Base-by-base conservation (phyloP, 2,797 vertebrate genomes). In the Danio aesculapii region DNA sequence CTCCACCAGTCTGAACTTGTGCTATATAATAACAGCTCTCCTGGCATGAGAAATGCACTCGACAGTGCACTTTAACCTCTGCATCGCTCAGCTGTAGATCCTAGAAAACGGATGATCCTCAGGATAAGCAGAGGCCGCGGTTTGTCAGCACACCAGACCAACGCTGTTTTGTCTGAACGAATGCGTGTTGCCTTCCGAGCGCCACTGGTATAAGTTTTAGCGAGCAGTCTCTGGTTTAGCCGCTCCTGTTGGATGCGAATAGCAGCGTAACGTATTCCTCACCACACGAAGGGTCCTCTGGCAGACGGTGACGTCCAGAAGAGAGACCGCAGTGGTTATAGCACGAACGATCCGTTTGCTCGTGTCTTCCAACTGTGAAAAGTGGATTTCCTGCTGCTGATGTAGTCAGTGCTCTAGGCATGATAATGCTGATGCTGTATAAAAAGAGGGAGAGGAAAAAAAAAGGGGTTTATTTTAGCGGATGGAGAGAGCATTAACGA, bases 21-120 rank as follows among this genome's bases (percentile, higher is more conserved):
- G 58, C 46, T 75, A 49, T 62, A 44, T 66, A 76, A 76, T 66
- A 21, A 17, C 59, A 50, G 47, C 16, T 64, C 30, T 41, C 30
- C 13, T 16, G 8, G 58, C 39, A 44, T 30, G 21, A 2, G 19
- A 1, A 5, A 49, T 49, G 44, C 39, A 55, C 2, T 4, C 21
- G 50, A 67, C 16, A 5, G 5, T 47, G 43, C 17, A 59, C 53
- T 59, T 46, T 73, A 59, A 59, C 69, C 53, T 53, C 19, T 14
- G 11, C 16, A 11, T 59, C 55, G 11, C 57, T 61, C 13, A 8
- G 7, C 6, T 74, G 30, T 12, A 74, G 44, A 39, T 61, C 19
- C 19, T 39, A 47, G 8, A 49, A 61, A 72, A 49, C 6, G 14
- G 14, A 1, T 49, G 59, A 41, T 17, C 14, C 19, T 39, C 13